Evolutionary conservation across 2,888 invertebrate genomes (phyloP).

Genomic region (Unio pictorum): DNA sequence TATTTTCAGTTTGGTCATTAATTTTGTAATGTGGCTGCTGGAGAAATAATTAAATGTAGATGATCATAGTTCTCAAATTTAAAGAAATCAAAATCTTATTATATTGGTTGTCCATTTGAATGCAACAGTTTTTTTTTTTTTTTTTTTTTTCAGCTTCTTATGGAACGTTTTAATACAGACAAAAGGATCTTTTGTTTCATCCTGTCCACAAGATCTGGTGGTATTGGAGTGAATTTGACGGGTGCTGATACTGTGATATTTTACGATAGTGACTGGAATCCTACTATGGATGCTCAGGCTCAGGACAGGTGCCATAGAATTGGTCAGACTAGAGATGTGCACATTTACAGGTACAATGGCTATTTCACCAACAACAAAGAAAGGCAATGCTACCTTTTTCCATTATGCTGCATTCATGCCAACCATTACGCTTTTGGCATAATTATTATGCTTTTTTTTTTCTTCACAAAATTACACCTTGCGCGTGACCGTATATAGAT

Average conservation of each 20-base stretch:
- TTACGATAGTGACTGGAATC: constrained; percentile 99
- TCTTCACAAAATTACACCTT: no score
- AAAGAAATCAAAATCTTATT: not conserved
- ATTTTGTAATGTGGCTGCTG: no score
- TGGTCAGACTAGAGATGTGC: constrained; percentile 98
- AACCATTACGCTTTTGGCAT: no score
- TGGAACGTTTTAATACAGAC: constrained; percentile 98
- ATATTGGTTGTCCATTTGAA: no score
- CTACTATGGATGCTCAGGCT: constrained; percentile 97
- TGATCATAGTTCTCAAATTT: no score
- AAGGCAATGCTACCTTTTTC: no score
- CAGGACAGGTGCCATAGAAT: constrained; percentile 90
- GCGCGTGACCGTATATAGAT: no score
- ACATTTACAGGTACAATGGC: constrained; percentile 84
- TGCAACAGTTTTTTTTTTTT: not conserved
- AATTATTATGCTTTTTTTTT: no score
- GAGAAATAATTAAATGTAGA: no score
- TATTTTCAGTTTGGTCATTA: no score
- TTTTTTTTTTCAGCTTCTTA: constrained; percentile 78
- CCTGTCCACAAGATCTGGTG: constrained; percentile 96
- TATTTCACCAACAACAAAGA: no score
- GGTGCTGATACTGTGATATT: constrained; percentile 99
- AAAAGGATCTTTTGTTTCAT: constrained; percentile 96
- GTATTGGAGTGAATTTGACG: constrained; percentile 97
- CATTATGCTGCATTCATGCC: no score